phyloP scores from a whole-genome alignment of 2,888 invertebrate species.

The Griposia aprilina region DNA sequence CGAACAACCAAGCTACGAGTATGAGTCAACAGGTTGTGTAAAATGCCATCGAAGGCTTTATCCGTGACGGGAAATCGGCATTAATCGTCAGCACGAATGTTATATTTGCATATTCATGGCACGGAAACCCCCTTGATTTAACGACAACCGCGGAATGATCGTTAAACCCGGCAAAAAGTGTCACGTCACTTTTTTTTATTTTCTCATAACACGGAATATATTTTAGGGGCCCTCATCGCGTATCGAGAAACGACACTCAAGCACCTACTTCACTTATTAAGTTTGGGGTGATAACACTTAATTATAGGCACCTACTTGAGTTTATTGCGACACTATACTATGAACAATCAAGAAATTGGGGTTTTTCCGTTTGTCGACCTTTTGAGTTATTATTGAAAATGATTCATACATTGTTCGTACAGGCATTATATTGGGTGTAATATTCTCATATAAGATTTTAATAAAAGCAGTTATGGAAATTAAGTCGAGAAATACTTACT shows the following conservation, averaged over 20 bases:
- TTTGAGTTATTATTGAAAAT: conserved; percentile 18
- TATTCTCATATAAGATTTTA: conserved; percentile 4
- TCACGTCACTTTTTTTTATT: conserved; percentile 78
- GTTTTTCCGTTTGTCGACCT: conserved; percentile 23
- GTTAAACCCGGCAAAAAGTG: conserved; percentile 79
- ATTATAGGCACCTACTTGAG: conserved; percentile 42
- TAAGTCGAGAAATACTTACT: neutral
- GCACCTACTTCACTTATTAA: conserved; percentile 43
- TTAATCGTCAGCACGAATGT: conserved; percentile 79
- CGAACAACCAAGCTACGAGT: conserved; percentile 47
- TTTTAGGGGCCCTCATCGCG: conserved; percentile 63
- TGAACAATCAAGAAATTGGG: conserved; percentile 42
- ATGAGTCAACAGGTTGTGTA: conserved; percentile 75
- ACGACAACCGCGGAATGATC: conserved; percentile 80
- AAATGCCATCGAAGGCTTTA: conserved; percentile 71
- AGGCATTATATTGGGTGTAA: neutral
- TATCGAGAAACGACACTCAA: conserved; percentile 41
- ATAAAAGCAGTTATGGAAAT: conserved; percentile 40
- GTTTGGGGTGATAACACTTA: conserved; percentile 44
- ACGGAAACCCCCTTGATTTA: conserved; percentile 80
- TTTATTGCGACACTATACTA: conserved; percentile 39
- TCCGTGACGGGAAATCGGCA: conserved; percentile 76
- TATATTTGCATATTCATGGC: conserved; percentile 85
- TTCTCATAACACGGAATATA: conserved; percentile 70
- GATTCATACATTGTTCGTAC: conserved; percentile 8